These are phyloP conservation scores for Sicus ferrugineus DNA, from an alignment of 2,888 invertebrate species.

Conservation along the genomic window DNA sequence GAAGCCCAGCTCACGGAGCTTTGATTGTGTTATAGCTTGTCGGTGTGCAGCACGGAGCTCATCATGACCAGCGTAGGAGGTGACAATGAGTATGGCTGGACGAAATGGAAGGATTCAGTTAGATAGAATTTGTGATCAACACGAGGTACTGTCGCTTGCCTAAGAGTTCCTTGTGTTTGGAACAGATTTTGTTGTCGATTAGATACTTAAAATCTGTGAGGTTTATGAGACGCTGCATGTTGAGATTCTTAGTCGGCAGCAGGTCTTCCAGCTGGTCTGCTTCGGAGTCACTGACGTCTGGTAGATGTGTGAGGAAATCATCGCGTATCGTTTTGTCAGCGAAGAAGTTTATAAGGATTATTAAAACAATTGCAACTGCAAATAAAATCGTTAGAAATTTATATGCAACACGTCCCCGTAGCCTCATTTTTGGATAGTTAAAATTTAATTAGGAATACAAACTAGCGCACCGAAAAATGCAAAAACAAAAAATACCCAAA, in stretches of 20 bases:
- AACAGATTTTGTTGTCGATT: constrained; percentile 54
- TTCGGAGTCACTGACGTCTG: constrained; percentile 2
- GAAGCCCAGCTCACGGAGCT: constrained; percentile 69
- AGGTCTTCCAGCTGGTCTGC: neutral
- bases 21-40: constrained; percentile 69
- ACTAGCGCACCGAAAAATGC: neutral
- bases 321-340: constrained; percentile 48
- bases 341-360: constrained; percentile 53
- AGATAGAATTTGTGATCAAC: no score
- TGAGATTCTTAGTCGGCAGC: neutral
- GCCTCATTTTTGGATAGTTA: constrained; percentile 53
- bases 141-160: no score
- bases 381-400: constrained; percentile 53
- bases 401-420: constrained; percentile 51
- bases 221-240: constrained; percentile 48
- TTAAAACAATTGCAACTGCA: constrained; percentile 49
- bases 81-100: constrained; percentile 70
- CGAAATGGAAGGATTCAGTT: no score
- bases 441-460: neutral
- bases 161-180: constrained; percentile 53
- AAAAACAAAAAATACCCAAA: constrained; percentile 18
- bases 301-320: constrained; percentile 51
- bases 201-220: constrained; percentile 55
- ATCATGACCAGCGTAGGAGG: constrained; percentile 79
- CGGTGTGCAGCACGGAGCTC: constrained; percentile 76